phyloP scores from a whole-genome alignment of 1,140 invertebrate genomes.

The Berghia stephanieae region DNA sequence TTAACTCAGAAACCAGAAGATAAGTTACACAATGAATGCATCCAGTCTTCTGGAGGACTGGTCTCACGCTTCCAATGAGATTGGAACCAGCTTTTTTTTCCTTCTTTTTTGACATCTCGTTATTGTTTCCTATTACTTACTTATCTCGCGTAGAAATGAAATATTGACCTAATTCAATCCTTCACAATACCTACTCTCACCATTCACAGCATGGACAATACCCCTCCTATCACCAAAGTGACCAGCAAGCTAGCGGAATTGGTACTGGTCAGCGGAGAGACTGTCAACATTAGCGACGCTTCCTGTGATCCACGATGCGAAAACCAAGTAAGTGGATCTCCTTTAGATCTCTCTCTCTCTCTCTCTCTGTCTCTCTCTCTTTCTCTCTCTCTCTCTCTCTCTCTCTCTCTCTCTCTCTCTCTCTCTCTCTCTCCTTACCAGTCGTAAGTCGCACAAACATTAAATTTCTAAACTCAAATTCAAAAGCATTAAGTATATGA shows the following conservation, averaged over 20 bases:
- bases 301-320: slow-evolving; percentile 85
- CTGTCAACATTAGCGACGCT: slow-evolving; percentile 96
- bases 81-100: too few relatives aligned
- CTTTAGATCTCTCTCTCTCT: background rate
- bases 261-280: slow-evolving; percentile 64
- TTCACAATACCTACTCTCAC: background rate
- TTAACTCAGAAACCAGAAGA: too few relatives aligned
- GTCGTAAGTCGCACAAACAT: too few relatives aligned
- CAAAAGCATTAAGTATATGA: too few relatives aligned
- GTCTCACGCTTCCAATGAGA: too few relatives aligned
- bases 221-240: slow-evolving; percentile 39
- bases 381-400: background rate
- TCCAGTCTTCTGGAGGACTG: too few relatives aligned
- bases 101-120: too few relatives aligned
- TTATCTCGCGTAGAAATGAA: too few relatives aligned
- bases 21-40: too few relatives aligned
- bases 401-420: background rate
- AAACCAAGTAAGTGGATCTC: background rate
- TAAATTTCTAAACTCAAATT: too few relatives aligned
- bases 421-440: slow-evolving; percentile 13
- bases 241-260: slow-evolving; percentile 57
- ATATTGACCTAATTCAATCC: too few relatives aligned
- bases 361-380: background rate
- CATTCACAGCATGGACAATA: slow-evolving; percentile 40
- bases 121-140: too few relatives aligned